Base-by-base conservation (phyloP, 2,113 vertebrate species). In the Rhinoptilus africanus region DNA sequence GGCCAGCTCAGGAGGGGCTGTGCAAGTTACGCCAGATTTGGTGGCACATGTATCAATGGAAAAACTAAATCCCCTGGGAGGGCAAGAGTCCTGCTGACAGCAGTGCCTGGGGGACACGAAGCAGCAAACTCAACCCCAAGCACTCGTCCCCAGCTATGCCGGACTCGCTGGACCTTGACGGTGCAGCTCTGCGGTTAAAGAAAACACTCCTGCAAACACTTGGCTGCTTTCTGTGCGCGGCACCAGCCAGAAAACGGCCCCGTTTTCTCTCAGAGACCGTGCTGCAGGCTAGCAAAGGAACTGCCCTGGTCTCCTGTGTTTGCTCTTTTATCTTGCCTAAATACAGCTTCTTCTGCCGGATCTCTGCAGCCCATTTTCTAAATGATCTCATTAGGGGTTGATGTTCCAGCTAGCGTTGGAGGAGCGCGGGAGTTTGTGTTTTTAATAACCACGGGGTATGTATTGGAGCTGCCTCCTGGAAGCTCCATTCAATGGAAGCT, bases 381-480 rank as follows among this genome's bases (percentile, higher is more conserved):
- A 92, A 85, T 50, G 71, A 94, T 87, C 92, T 96, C 92, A 82
- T 87, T 89, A 89, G 91, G 83, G 83, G 73, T 35, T 88, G 92
- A 71, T 69, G 89, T 85, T 92, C 92, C 96, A 95, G 92, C 73
- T 32, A 34, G 83, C 0, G 16, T 4, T 90, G 90, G 93, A 84
- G 91, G 76, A 91, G 76, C 1, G 54, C 24, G 3, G 87, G 71
- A 89, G 73, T 92, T 79, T 57, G 81, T 91, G 86, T 95, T 95
- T 97, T 92, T 76, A 89, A 95, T 95, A 89, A 97, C 80, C 91
- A 82, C 7, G 0, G 86, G 89, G 54, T 88, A 85, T 37, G 62
- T 23, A 53, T 13, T 76, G 74, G 92, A 93, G 91, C 73, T 92
- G 96, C 94, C 91, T 97, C 92, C 92, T 89, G 95, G 84, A 97